Percentiles rank a stretch among this genome's conserved stretches.
phyloP scores from a whole-genome alignment of 2,113 vertebrate species.

The Sylvietta virens region DNA sequence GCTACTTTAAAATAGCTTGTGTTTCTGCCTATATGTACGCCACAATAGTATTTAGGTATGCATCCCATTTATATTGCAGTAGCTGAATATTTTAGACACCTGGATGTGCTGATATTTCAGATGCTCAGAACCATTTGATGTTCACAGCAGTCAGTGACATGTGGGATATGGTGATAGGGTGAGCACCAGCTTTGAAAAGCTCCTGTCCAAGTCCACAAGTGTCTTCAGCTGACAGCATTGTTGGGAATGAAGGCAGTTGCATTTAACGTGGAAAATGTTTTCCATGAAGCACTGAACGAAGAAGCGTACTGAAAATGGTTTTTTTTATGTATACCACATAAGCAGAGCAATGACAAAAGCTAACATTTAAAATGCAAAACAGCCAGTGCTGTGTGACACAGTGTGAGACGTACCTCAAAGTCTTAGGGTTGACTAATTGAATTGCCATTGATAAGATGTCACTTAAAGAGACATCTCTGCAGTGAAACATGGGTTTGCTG shows the following conservation, averaged over 20 bases:
- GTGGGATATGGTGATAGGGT: neutral
- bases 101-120: neutral
- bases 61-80: neutral
- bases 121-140: neutral
- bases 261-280: neutral
- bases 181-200: neutral
- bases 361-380: constrained; percentile 67
- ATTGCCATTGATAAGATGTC: constrained; percentile 83
- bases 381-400: constrained; percentile 30
- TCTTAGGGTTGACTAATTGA: constrained; percentile 83
- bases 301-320: neutral
- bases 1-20: neutral
- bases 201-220: neutral
- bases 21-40: neutral
- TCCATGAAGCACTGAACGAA: neutral
- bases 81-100: neutral
- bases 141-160: neutral
- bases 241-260: neutral
- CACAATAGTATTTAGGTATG: neutral
- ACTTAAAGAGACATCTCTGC: constrained; percentile 79
- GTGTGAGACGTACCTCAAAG: constrained; percentile 52
- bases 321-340: neutral
- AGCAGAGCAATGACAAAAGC: neutral
- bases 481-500: constrained; percentile 74
- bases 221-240: neutral